Conservation (phyloP, 2,113 vertebrate species). For the Castor canadensis region DNA sequence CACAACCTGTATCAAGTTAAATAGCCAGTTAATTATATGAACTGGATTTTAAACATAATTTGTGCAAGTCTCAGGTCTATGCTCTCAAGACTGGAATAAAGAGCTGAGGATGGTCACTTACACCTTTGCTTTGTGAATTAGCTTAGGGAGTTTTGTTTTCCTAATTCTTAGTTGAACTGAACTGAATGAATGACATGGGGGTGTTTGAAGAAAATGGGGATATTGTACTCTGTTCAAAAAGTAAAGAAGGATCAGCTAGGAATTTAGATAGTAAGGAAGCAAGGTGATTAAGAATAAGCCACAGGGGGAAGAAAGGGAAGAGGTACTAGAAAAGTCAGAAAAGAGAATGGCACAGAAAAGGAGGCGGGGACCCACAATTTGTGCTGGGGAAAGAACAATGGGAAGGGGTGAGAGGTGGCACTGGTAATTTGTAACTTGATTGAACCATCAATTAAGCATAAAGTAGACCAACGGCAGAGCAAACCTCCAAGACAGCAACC, state of each 20-base stretch:
- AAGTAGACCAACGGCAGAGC: neutral
- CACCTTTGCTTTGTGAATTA: neutral
- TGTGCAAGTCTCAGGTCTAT: neutral
- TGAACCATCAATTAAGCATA: neutral
- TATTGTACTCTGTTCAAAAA: neutral
- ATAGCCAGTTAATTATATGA: too few species aligned
- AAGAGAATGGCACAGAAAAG: neutral
- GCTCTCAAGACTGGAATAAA: neutral
- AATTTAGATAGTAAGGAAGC: neutral
- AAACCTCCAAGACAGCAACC: neutral
- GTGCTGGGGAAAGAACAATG: too few species aligned
- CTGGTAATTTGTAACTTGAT: neutral
- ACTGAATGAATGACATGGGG: neutral
- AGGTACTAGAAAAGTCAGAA: neutral
- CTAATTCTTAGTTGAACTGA: neutral
- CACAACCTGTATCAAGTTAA: neutral
- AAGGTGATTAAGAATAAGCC: neutral
- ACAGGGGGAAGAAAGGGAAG: neutral
- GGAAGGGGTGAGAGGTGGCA: too few species aligned
- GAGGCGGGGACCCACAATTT: neutral
- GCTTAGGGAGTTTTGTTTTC: neutral
- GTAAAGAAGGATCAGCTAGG: neutral
- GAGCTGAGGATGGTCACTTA: neutral
- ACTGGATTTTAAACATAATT: neutral
- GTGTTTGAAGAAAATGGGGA: neutral